phyloP scores from a whole-genome alignment of 2,113 vertebrate genomes.

The Oryzias curvinotus region DNA sequence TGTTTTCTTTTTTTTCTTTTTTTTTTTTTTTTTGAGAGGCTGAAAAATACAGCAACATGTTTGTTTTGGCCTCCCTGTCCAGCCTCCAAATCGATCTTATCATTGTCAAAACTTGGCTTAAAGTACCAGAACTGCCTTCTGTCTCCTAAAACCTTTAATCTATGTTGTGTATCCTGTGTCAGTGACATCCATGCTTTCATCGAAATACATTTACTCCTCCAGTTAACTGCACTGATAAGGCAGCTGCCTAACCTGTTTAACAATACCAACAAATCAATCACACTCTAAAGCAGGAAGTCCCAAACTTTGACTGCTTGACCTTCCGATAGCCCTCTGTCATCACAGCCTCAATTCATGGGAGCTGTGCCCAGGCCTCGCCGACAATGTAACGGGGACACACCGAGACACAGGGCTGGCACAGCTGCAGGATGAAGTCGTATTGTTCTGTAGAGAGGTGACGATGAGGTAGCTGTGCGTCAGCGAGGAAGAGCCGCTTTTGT shows the following conservation, averaged over 20 bases:
- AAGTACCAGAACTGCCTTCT: background rate
- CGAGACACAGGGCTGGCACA: conserved; percentile 12
- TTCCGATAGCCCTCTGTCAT: conserved; percentile 39
- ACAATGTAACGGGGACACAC: conserved; percentile 19
- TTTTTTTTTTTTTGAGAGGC: background rate
- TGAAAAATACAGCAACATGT: conserved; percentile 10
- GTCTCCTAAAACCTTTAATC: background rate
- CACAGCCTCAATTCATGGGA: conserved; percentile 32
- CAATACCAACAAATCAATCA: conserved; percentile 55
- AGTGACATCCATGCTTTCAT: conserved; percentile 33
- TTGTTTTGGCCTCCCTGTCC: conserved; percentile 12
- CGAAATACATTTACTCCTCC: conserved; percentile 30
- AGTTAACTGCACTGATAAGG: conserved; percentile 33
- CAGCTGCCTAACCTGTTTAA: conserved; percentile 12
- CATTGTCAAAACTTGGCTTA: conserved; percentile 7
- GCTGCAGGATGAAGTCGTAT: conserved; percentile 36
- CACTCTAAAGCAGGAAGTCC: conserved; percentile 60
- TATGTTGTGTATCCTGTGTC: background rate
- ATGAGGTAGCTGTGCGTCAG: conserved; percentile 29
- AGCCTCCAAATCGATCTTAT: conserved; percentile 36
- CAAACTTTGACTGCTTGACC: conserved; percentile 15
- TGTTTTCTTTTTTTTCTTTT: too few species aligned
- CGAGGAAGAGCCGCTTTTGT: background rate
- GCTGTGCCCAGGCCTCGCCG: conserved; percentile 46
- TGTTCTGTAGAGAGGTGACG: conserved; percentile 51